Base-by-base conservation (phyloP, 2,797 vertebrate genomes). In the Capromys pilorides region DNA sequence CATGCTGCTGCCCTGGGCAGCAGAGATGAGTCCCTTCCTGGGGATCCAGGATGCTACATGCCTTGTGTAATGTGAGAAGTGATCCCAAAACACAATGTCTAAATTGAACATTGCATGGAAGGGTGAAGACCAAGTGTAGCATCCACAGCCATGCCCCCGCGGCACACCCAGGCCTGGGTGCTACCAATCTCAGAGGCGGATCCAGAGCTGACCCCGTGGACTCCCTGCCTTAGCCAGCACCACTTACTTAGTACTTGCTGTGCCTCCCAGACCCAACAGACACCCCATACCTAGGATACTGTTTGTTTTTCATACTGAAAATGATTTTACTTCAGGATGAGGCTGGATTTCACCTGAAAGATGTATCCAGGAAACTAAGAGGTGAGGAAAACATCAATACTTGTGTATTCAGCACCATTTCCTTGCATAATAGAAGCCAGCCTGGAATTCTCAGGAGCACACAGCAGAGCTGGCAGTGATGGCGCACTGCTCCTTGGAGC, bases 221-320 rank as follows among this genome's bases (percentile, higher is more conserved):
- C 21, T 14, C 51, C 36, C 31, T 33, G 5, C 4, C 19, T 12
- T 10, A 36, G 9, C 22, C 33, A 6, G 19, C 45, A 12, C 39
- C 16, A n/a, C 4, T 26, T 1, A 0, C 7, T 6, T 41, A 39
- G 39, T 6, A 0, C 71, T 41, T 22, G 13, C 22, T 10, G 12
- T 12, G 39, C 71, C 24, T 28, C 13, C 39, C 41, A 16, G 24
- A 18, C 1, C 14, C 7, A 10, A 7, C 5, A 21, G 28, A 10
- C 7, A 39, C 13, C 59, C 49, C 1, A 5, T 6, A 3, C 33
- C 26, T 10, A 39, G 21, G 22, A 8, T 22, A 9, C 7, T 19
- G 14, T 31, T 0, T 0, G 0, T 1, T 28, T 45, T 41, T 21
- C 39, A n/a, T 21, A 8, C 7, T 57, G 75, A 31, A 45, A 83